Percentiles rank a stretch among this genome's conserved stretches.
Conservation (phyloP, 2,113 vertebrate species). For the Noturus placidus region DNA sequence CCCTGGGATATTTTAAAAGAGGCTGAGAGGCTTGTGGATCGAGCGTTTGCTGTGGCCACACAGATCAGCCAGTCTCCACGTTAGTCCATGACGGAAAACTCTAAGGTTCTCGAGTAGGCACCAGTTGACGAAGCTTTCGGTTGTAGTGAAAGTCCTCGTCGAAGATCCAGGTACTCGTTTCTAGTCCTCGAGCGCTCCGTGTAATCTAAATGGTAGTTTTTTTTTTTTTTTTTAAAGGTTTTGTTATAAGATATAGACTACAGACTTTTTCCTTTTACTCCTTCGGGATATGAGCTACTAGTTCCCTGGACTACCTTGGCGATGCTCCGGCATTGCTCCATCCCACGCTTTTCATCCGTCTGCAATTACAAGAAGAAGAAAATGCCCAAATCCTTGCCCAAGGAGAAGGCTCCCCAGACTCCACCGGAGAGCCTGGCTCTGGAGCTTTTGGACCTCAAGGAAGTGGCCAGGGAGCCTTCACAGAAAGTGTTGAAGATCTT, state of each 20-base stretch:
- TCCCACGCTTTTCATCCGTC: conserved; percentile 69
- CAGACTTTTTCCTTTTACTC: background rate
- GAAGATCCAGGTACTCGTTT: background rate
- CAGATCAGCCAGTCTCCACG: conserved; percentile 66
- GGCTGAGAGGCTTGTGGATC: conserved; percentile 78
- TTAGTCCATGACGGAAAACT: conserved; percentile 39
- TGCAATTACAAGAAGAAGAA: conserved; percentile 67
- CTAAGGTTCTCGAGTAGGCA: background rate
- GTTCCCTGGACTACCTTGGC: conserved; percentile 52
- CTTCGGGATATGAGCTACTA: conserved; percentile 68
- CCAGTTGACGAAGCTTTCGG: background rate
- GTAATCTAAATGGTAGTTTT: background rate
- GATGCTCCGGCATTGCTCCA: conserved; percentile 81
- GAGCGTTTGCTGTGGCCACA: conserved; percentile 67
- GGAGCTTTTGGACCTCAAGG: conserved; percentile 80
- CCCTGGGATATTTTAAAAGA: conserved; percentile 85
- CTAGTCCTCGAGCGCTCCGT: background rate
- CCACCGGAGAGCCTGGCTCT: conserved; percentile 72
- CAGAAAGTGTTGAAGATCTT: conserved; percentile 97
- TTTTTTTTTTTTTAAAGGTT: background rate
- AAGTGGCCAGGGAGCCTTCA: conserved; percentile 77
- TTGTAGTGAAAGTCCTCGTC: background rate
- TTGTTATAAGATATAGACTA: background rate
- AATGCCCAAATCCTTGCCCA: conserved; percentile 79
- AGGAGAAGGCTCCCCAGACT: conserved; percentile 70